phyloP scores from a whole-genome alignment of 2,888 invertebrate species.

The Macaria liturata region DNA sequence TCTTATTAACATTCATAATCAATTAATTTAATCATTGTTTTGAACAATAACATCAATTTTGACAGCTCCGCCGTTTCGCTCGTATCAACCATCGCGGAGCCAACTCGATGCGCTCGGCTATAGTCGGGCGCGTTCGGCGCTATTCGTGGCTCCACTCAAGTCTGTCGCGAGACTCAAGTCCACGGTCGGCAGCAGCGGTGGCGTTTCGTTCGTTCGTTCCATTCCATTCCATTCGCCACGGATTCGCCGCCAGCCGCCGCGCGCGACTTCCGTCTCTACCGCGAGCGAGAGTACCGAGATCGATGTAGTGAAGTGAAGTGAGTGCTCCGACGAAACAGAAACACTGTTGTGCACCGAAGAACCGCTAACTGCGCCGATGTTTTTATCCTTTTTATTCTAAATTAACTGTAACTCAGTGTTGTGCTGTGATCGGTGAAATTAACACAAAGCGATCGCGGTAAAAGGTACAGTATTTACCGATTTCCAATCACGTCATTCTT shows the following conservation, averaged over 20 bases:
- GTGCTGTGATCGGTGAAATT: slow-evolving; percentile 34
- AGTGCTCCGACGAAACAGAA: slow-evolving; percentile 40
- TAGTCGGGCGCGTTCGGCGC: too few species aligned
- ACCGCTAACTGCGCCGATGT: slow-evolving; percentile 61
- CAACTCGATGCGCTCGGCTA: too few species aligned
- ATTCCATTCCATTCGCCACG: slow-evolving; percentile 55
- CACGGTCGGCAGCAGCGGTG: not conserved
- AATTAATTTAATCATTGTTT: too few species aligned
- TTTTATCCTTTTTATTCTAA: slow-evolving; percentile 45
- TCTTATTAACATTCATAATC: too few species aligned
- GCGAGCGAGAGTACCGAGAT: slow-evolving; percentile 36
- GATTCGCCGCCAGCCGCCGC: slow-evolving; percentile 32
- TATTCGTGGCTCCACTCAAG: too few species aligned
- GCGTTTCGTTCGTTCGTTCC: slow-evolving; percentile 42
- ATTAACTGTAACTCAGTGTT: slow-evolving; percentile 27
- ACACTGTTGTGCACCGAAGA: slow-evolving; percentile 63
- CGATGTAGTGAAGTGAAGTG: slow-evolving; percentile 55
- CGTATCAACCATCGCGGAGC: too few species aligned
- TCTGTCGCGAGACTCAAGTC: too few species aligned
- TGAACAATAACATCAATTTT: too few species aligned
- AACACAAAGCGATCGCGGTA: slow-evolving; percentile 22
- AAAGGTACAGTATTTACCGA: slow-evolving; percentile 63
- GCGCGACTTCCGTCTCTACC: slow-evolving; percentile 40
- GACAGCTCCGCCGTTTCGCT: too few species aligned
- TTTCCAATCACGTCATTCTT: slow-evolving; percentile 59